These are phyloP conservation scores for Glaucomys volans DNA, from an alignment of 2,113 vertebrate genomes.

Conservation along the genomic window DNA sequence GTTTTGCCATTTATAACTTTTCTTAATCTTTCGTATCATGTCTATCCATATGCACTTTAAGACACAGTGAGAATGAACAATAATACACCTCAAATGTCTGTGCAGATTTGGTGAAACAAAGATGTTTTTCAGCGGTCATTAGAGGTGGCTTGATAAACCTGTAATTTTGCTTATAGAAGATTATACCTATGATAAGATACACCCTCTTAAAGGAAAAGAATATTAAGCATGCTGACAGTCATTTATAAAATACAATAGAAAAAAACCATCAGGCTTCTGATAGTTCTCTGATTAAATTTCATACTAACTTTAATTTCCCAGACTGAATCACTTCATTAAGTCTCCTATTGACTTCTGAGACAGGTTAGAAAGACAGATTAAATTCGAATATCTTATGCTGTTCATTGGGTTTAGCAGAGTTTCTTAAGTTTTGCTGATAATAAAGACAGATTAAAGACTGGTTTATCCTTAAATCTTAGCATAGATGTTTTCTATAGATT, in stretches of 20 bases:
- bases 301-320: constrained; percentile 73
- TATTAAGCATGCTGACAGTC: not conserved
- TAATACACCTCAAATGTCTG: not conserved
- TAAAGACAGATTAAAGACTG: constrained; percentile 43
- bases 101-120: not conserved
- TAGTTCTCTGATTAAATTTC: constrained; percentile 64
- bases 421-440: constrained; percentile 58
- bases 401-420: constrained; percentile 55
- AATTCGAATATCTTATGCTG: constrained; percentile 47
- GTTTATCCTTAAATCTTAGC: constrained; percentile 42
- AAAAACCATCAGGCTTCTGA: constrained; percentile 43
- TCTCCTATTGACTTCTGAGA: constrained; percentile 63
- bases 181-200: not conserved
- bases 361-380: constrained; percentile 63
- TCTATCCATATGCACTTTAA: not conserved
- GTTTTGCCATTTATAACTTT: constrained; percentile 27
- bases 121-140: not conserved
- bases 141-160: not conserved
- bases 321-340: constrained; percentile 66
- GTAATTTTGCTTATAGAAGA: not conserved
- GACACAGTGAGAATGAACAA: not conserved
- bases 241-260: constrained; percentile 60
- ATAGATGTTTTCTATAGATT: constrained; percentile 47
- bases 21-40: not conserved
- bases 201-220: not conserved